Evolutionary conservation across 2,797 vertebrate species (phyloP).

Genomic region (Enteromius fasciolatus): DNA sequence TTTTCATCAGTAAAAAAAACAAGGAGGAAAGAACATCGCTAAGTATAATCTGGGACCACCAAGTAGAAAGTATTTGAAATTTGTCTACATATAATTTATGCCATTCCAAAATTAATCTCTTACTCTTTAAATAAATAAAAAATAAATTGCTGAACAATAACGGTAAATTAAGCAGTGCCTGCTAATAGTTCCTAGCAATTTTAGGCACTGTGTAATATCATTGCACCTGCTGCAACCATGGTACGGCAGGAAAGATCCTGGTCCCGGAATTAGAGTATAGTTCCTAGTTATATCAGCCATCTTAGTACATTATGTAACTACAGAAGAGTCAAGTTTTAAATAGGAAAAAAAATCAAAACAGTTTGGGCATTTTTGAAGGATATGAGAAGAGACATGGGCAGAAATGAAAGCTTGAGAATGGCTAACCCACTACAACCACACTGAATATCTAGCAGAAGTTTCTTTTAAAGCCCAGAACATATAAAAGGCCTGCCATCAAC

Average conservation of each 20-base stretch:
- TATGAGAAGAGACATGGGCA: conserved; percentile 1
- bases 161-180: too few relatives aligned
- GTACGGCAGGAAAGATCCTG: too few relatives aligned
- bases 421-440: conserved; percentile 74
- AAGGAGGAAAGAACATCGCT: background rate
- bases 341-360: too few relatives aligned
- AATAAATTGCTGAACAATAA: background rate
- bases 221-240: too few relatives aligned
- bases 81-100: background rate
- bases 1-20: background rate
- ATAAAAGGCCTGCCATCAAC: conserved; percentile 96
- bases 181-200: too few relatives aligned
- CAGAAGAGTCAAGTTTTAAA: too few relatives aligned
- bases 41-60: conserved; percentile 4
- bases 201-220: too few relatives aligned
- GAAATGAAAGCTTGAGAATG: conserved; percentile 56
- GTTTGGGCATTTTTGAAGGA: background rate
- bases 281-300: too few relatives aligned
- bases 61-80: background rate
- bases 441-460: conserved; percentile 89
- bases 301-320: too few relatives aligned
- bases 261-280: too few relatives aligned
- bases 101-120: background rate
- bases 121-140: background rate
- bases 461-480: conserved; percentile 88